Base-by-base conservation (phyloP, 2,797 vertebrate species). In the Scolopax rusticola region DNA sequence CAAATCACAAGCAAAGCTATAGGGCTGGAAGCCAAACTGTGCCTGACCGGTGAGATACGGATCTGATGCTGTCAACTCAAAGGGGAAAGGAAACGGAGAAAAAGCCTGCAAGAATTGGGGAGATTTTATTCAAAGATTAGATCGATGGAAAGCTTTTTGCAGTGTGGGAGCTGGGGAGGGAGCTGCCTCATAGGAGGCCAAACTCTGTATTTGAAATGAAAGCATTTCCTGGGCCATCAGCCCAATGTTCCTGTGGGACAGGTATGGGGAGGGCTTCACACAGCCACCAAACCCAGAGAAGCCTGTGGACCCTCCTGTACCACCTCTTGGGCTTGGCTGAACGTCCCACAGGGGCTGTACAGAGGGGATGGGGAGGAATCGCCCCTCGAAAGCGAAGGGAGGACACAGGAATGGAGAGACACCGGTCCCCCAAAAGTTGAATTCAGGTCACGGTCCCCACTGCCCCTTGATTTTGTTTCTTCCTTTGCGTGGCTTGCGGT, bases 231-330 rank as follows among this genome's bases (percentile, higher is more conserved):
- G 80, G 85, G 87, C 75, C 53, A 50, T 11, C 65, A 59, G 65
- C 79, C 79, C 63, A 15, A 24, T 0, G 1, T 15, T 59, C 17
- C 74, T 27, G 40, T 0, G 2, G 64, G n/a, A 65, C 7, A 0
- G 2, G 47, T 24, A 9, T 9, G 23, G 33, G 61, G 28, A 63
- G 15, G 15, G 48, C 16, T 80, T 50, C 18, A 21, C 30, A 13
- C 2, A 23, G n/a, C 18, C 32, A 76, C 67, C 53, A 2, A 2
- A 43, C 5, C 1, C 2, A 0, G 3, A 5, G 33, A 5, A 20
- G 2, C 8, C 50, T 78, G 7, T 4, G 1, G 21, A 20, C 16
- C 30, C 51, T 40, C n/a, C 33, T 0, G 16, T 25, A 2, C 1
- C 20, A 7, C 13, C 17, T 11, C 53, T 16, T 5, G 2, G 2